Base-by-base conservation (phyloP, 2,797 vertebrate species). In the Bradypodion ventrale region DNA sequence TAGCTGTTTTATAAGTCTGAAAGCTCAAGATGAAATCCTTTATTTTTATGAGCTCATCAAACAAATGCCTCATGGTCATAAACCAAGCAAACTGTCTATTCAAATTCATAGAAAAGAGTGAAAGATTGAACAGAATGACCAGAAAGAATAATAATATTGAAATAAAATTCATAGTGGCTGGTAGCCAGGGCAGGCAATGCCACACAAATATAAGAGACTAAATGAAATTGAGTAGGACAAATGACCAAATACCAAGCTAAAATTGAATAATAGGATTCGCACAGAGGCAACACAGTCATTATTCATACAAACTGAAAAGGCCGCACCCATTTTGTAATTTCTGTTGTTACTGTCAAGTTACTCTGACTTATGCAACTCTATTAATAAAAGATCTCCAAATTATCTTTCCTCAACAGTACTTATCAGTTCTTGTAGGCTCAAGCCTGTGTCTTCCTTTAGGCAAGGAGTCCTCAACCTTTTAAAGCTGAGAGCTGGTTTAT, bases 1-100 rank as follows among this genome's bases (percentile, higher is more conserved):
- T 81, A 75, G 78, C 72, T 76, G 49, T 76, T 85, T 81, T 42
- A 85, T 85, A 75, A 69, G 40, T 68, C 63, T 85, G 63, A 76
- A 70, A 69, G 73, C 49, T 63, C 60, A 73, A 76, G 44, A 75
- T 46, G 84, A 85, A 81, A 69, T 78, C 52, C n/a, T 81, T 69
- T 60, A 66, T 68, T 52, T 75, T 46, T 84, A 63, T 72, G 42
- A 63, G 19, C 76, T 78, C 42, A 42, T 84, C 83, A 85, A 81
- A 40, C 52, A 69, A 85, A 70, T n/a, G 27, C 37, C 74, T 81
- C 42, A 40, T 70, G 78, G 73, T 75, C 65, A 85, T 69, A 76
- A 76, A 85, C 52, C 78, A 85, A 46, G 56, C 78, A 49, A 46
- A 69, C 62, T n/a, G 52, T 69, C 32, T 42, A 46, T 76, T 76